These are phyloP conservation scores for Chanos chanos DNA, from an alignment of 2,797 vertebrate species.

Conservation along the genomic window DNA sequence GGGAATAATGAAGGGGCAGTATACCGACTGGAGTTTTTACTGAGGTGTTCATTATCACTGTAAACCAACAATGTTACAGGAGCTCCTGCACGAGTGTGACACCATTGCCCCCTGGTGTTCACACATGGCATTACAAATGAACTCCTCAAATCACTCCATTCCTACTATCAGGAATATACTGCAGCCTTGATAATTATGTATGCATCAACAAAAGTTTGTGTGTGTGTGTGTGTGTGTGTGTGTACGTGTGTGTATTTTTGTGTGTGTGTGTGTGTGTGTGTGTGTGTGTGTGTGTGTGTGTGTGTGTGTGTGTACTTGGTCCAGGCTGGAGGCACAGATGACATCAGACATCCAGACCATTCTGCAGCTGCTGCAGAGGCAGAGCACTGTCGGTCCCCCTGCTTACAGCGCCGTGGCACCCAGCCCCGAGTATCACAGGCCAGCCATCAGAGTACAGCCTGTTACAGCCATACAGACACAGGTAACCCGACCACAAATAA, in stretches of 20 bases:
- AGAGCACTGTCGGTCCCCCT: constrained; percentile 80
- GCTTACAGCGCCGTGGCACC: constrained; percentile 90
- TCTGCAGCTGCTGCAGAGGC: constrained; percentile 91
- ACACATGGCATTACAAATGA: not conserved
- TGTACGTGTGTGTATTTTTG: too few relatives aligned
- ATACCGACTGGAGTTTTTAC: too few relatives aligned
- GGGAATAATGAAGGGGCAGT: too few relatives aligned
- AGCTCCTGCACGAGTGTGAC: not conserved
- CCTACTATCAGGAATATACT: too few relatives aligned
- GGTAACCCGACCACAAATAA: constrained; percentile 17
- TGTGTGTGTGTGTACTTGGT: not conserved
- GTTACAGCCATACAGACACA: constrained; percentile 67
- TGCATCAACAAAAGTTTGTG: too few relatives aligned
- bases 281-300: not conserved
- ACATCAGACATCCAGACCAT: constrained; percentile 93
- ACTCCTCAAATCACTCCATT: too few relatives aligned
- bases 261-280: not conserved
- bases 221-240: too few relatives aligned
- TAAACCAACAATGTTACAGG: too few relatives aligned
- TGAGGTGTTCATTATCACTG: too few relatives aligned
- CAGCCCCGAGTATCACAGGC: constrained; percentile 77
- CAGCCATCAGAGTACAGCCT: constrained; percentile 66
- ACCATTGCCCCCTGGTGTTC: constrained; percentile 20
- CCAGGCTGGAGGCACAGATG: constrained; percentile 95
- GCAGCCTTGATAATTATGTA: too few relatives aligned